Percentiles rank a stretch among this genome's conserved stretches.
Evolutionary conservation across 2,113 vertebrate species (phyloP).

Genomic region (Bujurquina vittata): DNA sequence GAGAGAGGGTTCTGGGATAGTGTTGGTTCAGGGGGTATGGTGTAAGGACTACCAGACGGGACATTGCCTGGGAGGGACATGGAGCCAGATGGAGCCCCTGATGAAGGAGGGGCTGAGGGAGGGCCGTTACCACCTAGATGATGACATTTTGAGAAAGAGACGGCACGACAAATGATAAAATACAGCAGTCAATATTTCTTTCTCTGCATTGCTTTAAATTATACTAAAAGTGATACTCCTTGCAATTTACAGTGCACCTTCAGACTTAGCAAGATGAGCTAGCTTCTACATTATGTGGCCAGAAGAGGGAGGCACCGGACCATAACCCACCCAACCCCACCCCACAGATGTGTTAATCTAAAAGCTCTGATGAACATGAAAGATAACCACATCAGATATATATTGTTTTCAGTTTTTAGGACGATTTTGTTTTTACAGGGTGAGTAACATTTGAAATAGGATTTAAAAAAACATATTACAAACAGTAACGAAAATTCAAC

Average conservation of each 20-base stretch:
- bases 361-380: constrained; percentile 4
- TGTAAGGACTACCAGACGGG: constrained; percentile 94
- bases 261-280: not conserved
- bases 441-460: not conserved
- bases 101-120: constrained; percentile 86
- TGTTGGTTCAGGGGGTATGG: constrained; percentile 96
- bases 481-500: not conserved
- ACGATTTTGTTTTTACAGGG: not conserved
- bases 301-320: constrained; percentile 72
- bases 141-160: not conserved
- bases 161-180: constrained; percentile 10
- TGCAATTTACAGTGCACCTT: not conserved
- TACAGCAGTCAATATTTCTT: not conserved
- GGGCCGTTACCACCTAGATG: constrained; percentile 90
- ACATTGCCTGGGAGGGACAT: constrained; percentile 82
- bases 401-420: not conserved
- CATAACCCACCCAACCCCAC: constrained; percentile 40
- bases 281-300: constrained; percentile 17
- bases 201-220: not conserved
- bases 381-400: not conserved
- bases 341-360: constrained; percentile 41
- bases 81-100: constrained; percentile 83
- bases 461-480: not conserved
- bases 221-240: not conserved
- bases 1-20: constrained; percentile 98